Evolutionary conservation across 2,797 vertebrate genomes (phyloP).

Genomic region (Lepus townsendii): DNA sequence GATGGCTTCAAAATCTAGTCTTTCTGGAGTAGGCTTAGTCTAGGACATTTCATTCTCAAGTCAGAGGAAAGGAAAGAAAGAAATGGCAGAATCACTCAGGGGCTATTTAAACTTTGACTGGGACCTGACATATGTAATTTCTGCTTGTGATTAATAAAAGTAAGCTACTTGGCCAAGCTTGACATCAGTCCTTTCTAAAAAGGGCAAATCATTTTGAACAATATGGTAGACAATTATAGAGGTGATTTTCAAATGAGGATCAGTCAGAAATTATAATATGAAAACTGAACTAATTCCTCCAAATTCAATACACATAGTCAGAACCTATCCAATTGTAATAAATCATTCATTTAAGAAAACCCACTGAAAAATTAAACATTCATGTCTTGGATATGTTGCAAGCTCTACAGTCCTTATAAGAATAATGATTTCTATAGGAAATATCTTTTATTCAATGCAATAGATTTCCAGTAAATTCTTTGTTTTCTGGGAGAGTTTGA

Average conservation of each 20-base stretch:
- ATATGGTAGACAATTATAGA: background rate
- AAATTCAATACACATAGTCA: background rate
- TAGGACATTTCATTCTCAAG: background rate
- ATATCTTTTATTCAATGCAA: background rate
- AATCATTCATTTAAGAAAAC: conserved; percentile 5
- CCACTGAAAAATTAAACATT: background rate
- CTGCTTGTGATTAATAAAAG: conserved; percentile 37
- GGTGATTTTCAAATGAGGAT: conserved; percentile 38
- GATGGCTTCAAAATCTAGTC: background rate
- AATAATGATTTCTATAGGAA: conserved; percentile 8
- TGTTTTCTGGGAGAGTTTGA: conserved; percentile 24
- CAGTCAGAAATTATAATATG: conserved; percentile 21
- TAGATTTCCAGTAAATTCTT: conserved; percentile 41
- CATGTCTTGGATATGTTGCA: background rate
- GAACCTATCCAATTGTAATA: background rate
- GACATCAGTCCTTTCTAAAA: background rate
- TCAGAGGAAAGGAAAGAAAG: background rate
- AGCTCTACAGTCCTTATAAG: background rate
- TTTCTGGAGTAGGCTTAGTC: background rate
- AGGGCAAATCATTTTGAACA: background rate
- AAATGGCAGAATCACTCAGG: background rate
- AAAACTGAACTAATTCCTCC: conserved; percentile 6
- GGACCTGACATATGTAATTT: background rate
- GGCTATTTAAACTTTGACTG: background rate
- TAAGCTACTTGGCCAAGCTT: background rate